Percentiles rank a stretch among this genome's conserved stretches.
Evolutionary conservation across 2,113 vertebrate species (phyloP).

Genomic region (Odocoileus hemionus): DNA sequence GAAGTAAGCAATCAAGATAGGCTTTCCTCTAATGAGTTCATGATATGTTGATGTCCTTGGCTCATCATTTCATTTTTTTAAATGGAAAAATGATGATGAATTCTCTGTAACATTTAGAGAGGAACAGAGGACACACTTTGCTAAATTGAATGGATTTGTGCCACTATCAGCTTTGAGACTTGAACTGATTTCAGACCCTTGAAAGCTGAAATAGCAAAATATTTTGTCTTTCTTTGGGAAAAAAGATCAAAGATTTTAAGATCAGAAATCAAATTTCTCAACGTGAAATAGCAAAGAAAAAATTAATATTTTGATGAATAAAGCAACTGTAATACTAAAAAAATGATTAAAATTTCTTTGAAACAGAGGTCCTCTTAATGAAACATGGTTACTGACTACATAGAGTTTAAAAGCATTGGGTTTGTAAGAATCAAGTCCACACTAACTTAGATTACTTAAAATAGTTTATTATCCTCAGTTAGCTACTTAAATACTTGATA

Average conservation of each 20-base stretch:
- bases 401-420: background rate
- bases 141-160: background rate
- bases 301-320: background rate
- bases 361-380: background rate
- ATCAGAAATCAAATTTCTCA: background rate
- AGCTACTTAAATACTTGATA: background rate
- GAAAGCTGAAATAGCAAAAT: background rate
- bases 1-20: background rate
- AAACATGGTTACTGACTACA: background rate
- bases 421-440: background rate
- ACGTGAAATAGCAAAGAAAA: background rate
- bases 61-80: background rate
- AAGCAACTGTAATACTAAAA: background rate
- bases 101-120: conserved; percentile 16
- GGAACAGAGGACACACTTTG: background rate
- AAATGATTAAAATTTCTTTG: background rate
- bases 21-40: background rate
- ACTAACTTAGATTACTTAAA: background rate
- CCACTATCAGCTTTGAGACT: background rate
- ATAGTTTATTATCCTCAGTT: background rate
- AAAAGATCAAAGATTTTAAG: background rate
- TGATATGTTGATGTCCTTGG: background rate
- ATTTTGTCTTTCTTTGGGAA: background rate
- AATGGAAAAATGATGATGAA: background rate
- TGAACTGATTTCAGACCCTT: background rate